Evolutionary conservation across 2,113 vertebrate species (phyloP).

Genomic region (Aptenodytes forsteri): DNA sequence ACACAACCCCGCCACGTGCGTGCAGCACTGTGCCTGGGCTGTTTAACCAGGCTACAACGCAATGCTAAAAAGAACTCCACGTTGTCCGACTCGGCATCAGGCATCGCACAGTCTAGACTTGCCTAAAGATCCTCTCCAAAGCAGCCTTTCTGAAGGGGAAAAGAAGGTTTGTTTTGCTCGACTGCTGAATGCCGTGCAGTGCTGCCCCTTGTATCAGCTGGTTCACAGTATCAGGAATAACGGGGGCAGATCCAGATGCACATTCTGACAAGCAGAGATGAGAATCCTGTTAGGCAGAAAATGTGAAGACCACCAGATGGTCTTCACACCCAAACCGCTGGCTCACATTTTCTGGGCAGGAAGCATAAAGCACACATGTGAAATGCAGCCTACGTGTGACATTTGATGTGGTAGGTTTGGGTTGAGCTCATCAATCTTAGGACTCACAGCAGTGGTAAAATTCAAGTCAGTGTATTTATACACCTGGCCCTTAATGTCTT

Average conservation of each 20-base stretch:
- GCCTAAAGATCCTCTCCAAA: not conserved
- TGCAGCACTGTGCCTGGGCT: not conserved
- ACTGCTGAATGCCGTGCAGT: too few relatives aligned
- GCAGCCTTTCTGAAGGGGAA: not conserved
- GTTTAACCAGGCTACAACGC: not conserved
- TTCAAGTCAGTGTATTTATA: not conserved
- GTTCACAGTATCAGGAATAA: not conserved
- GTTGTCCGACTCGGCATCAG: not conserved
- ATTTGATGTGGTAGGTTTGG: not conserved
- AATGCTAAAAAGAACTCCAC: not conserved
- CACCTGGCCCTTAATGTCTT: not conserved
- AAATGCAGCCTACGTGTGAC: not conserved
- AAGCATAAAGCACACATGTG: not conserved
- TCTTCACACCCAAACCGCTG: not conserved
- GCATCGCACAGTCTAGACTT: not conserved
- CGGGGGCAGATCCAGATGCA: not conserved
- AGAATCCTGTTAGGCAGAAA: not conserved
- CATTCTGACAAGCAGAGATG: not conserved
- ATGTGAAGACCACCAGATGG: not conserved
- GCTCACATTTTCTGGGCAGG: not conserved
- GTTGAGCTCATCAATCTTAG: not conserved
- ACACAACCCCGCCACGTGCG: accelerated
- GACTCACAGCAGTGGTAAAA: not conserved
- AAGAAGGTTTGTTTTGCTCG: not conserved
- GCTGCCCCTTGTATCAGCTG: not conserved